Base-by-base conservation (phyloP, 2,797 vertebrate species). In the Intellagama lesueurii region DNA sequence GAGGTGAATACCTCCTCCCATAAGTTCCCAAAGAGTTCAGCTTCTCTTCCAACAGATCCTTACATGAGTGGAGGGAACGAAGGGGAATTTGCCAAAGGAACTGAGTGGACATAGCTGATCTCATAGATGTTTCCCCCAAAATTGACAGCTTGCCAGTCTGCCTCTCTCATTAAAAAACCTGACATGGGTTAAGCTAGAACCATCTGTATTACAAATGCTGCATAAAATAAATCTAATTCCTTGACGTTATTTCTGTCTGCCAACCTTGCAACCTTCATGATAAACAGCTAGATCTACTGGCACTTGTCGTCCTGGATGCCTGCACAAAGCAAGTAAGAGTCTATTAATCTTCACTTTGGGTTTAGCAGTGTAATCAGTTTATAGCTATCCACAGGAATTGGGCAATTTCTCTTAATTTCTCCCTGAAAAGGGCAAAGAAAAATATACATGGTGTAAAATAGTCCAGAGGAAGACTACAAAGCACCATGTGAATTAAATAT, bases 151-250 rank as follows among this genome's bases (percentile, higher is more conserved):
- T 28, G 28, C 83, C 81, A 95, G 92, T 95, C 94, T 92, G 94
- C 94, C 91, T 5, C 86, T 88, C 49, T n/a, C 7, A 35, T n/a
- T 70, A 35, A 8, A 96, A n/a, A 81, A 82, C 87, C 83, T 93
- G 94, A 93, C 94, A 60, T 80, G 82, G 85, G 91, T 93, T 95
- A 90, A 91, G 0, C 32, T 89, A 69, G 78, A 79, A 75, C 92
- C 94, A 95, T 95, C 94, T 96, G 94, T 91, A 91, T n/a, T 88
- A 94, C 94, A 94, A 92, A 90, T 90, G 93, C 86, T 92, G 91
- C 92, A 93, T 95, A 93, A 95, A 95, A 86, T 92, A 90, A 44
- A 94, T 92, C 93, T 90, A 79, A 69, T 89, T 92, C 87, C 68
- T 40, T 92, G 90, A 90, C 86, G 49, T 95, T 91, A 93, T 89